Base-by-base conservation (phyloP, 2,888 invertebrate genomes). In the Drosophila eohydei region DNA sequence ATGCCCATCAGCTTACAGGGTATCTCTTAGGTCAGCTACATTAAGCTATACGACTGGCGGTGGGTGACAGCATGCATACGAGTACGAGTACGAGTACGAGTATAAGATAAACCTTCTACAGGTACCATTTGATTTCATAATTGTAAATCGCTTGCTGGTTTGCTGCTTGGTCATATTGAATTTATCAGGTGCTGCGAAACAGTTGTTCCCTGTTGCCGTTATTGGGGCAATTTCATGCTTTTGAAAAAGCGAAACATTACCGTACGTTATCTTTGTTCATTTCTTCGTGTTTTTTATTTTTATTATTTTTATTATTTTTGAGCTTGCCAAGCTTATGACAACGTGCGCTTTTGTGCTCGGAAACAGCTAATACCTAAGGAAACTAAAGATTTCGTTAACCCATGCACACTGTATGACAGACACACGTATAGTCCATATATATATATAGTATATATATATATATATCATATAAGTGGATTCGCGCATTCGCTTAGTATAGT, bases 401-500 rank as follows among this genome's bases (percentile, higher is more conserved):
- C 56, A 57, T 32, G 41, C 60, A 56, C 48, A 54, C 61, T 52
- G 12, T 11, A 43, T 38, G 32, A 14, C 21, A 44, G 44, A 46
- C 41, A 38, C 30, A 52, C 30, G 44, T 61, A 44, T 41, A 41
- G 6, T 11, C 2, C 26, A 14, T 21, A 34, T 21, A 55, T 34
- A 34, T 43, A 16, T 26, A 28, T 50, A 40, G n/a, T n/a, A 28
- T 46, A 48, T 48, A 3, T 32, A 12, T 41, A 14, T 32, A 21
- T 54, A 44, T 46, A 11, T 44, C 43, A 44, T 71, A 32, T 56
- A 52, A 52, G 36, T 72, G 52, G 52, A 57, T 72, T 26, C 59
- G 34, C 40, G 40, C n/a, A 44, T 21, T 44, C 59, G 32, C 16
- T 26, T 64, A 54, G 74, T 72, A 67, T 82, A 89, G 83, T 90